These are phyloP conservation scores for Coilia nasus DNA, from an alignment of 2,797 vertebrate species.

Conservation along the genomic window DNA sequence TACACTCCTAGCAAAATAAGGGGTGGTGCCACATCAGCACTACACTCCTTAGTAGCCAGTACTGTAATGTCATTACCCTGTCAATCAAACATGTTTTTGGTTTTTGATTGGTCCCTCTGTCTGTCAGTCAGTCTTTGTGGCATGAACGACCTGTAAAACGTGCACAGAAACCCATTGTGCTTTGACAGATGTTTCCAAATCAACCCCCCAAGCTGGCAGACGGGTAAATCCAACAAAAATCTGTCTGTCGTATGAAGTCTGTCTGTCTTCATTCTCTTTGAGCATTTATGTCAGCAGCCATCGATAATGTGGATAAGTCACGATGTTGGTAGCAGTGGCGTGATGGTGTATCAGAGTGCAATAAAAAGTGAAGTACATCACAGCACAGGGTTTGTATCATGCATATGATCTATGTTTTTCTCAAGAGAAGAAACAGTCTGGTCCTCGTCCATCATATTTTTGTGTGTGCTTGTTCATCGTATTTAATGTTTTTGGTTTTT, in stretches of 20 bases:
- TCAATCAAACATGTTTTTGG: neutral
- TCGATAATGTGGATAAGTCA: neutral
- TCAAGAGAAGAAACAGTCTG: neutral
- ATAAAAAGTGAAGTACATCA: neutral
- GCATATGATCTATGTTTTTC: neutral
- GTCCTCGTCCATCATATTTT: conserved; percentile 9
- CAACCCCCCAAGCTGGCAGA: neutral
- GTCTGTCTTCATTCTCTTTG: neutral
- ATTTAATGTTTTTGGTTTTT: neutral
- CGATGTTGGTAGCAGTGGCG: neutral
- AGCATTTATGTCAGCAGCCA: neutral
- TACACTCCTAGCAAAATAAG: neutral
- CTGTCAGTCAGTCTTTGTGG: neutral
- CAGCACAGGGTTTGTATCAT: neutral
- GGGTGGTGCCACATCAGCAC: neutral
- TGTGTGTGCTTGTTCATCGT: conserved; percentile 9
- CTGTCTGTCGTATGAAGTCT: neutral
- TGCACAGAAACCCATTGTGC: neutral
- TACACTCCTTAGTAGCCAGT: neutral
- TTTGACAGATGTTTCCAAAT: neutral
- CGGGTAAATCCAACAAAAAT: neutral
- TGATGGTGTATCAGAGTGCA: neutral
- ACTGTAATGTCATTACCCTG: neutral
- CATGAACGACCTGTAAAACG: neutral
- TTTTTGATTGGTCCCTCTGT: conserved; percentile 9